Evolutionary conservation across 1,140 invertebrate genomes (phyloP).

Genomic region (Formica exsecta): DNA sequence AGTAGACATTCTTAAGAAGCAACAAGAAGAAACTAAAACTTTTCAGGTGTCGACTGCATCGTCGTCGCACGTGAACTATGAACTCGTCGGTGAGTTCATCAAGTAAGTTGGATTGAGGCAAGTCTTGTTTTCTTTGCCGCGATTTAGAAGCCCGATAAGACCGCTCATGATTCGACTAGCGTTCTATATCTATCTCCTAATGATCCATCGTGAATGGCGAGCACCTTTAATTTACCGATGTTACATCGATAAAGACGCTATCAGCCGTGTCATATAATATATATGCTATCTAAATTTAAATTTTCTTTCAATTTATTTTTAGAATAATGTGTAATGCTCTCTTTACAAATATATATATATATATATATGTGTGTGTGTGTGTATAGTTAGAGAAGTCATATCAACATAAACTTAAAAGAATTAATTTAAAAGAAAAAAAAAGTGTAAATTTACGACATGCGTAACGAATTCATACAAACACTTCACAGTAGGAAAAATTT

Average conservation of each 20-base stretch:
- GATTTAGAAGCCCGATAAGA: slow-evolving; percentile 75
- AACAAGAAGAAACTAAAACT: slow-evolving; percentile 55
- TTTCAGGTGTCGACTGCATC: slow-evolving; percentile 72
- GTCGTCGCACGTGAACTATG: slow-evolving; percentile 69
- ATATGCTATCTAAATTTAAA: slow-evolving; percentile 43
- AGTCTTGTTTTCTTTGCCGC: slow-evolving; percentile 78
- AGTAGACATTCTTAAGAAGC: slow-evolving; percentile 63
- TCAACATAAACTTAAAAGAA: too few relatives aligned
- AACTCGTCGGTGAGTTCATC: slow-evolving; percentile 73
- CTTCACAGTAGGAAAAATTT: neutral
- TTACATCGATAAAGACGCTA: slow-evolving; percentile 82
- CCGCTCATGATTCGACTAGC: slow-evolving; percentile 68
- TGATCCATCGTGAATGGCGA: slow-evolving; percentile 72
- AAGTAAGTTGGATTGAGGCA: slow-evolving; percentile 81
- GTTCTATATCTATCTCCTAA: slow-evolving; percentile 70
- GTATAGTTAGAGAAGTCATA: neutral
- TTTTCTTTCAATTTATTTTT: slow-evolving; percentile 31
- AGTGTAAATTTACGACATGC: neutral
- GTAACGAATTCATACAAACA: neutral
- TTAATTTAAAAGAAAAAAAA: neutral
- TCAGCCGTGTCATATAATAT: slow-evolving; percentile 36
- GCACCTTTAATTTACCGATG: slow-evolving; percentile 79
- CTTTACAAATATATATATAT: neutral
- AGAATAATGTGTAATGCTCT: neutral
- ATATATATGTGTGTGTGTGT: neutral